Evolutionary conservation across 2,797 vertebrate species (phyloP), one percentile per base, ranked within the genome.

Genomic region (Macrochelys suwanniensis): DNA sequence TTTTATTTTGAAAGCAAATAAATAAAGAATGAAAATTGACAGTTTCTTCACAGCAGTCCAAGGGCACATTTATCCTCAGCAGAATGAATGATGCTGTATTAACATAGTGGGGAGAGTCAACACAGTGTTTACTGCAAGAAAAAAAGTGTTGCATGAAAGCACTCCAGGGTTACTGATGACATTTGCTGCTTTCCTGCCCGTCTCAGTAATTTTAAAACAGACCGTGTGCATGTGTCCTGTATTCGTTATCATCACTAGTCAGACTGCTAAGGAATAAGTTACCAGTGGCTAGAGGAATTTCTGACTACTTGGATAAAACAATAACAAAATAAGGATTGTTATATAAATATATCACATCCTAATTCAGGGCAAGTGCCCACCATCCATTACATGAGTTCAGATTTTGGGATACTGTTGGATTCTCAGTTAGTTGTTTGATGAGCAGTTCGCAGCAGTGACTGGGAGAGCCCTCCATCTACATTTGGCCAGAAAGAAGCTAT

Each of bases 171-270:
- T 93, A 82, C 80, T 79, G 53, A 56, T 96, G 84, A 65, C 51
- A 84, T 86, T 91, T 96, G 2, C 47, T 92, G 33, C 54, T 71
- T 89, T 89, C 74, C 79, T 89, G 65, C 45, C 74, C 84, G 45
- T 59, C 59, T 82, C 68, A 89, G 54, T 80, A 88, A 88, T 79
- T 95, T 91, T 80, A 93, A 83, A 79, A 89, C 28, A 19, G 86
- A 3, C 1, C 2, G n/a, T 84, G 84, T 87, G 17, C 93, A 80
- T 85, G 28, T 10, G 25, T n/a, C 28, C 57, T 88, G 31, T 86
- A 53, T 90, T 83, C 92, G 10, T 31, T 54, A 51, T 86, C 51
- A 77, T n/a, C 23, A 1, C 5, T 33, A 1, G 51, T 92, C 89
- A 82, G 2, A 57, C 2, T 77, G 71, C 71, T 68, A 49, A 81